phyloP scores from a whole-genome alignment of 2,888 invertebrate genomes.

The Agrotis ipsilon region DNA sequence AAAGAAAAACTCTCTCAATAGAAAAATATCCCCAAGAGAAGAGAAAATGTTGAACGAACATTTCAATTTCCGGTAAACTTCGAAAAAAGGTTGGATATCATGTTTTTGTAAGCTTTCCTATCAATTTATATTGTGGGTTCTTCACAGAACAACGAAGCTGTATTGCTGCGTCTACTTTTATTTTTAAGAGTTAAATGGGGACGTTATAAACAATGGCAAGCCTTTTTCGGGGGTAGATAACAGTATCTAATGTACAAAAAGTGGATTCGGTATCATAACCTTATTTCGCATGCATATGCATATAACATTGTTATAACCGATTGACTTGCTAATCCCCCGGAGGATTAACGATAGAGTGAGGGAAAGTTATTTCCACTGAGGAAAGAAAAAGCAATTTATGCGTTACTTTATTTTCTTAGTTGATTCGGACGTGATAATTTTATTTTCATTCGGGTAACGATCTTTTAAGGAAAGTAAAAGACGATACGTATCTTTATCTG shows the following conservation, averaged over 20 bases:
- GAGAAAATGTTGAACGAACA: conserved; percentile 19
- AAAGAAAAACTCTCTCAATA: conserved; percentile 14
- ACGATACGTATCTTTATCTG: conserved; percentile 8
- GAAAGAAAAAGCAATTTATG: conserved; percentile 45
- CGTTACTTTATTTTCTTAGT: conserved; percentile 30
- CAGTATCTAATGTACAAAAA: conserved; percentile 5
- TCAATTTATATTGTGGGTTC: not conserved
- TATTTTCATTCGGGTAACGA: conserved; percentile 9
- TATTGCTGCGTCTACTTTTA: not conserved
- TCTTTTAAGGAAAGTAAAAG: not conserved
- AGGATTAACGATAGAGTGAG: conserved; percentile 55
- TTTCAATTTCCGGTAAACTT: conserved; percentile 21
- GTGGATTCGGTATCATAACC: not conserved
- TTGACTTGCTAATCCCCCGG: conserved; percentile 32
- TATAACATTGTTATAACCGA: conserved; percentile 34
- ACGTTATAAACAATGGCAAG: not conserved
- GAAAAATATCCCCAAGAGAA: not conserved
- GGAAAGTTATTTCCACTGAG: conserved; percentile 63
- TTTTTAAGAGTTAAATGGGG: not conserved
- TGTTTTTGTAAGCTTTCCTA: not conserved
- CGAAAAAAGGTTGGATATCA: not conserved
- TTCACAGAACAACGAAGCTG: not conserved
- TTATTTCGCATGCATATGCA: conserved; percentile 27
- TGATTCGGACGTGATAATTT: conserved; percentile 11
- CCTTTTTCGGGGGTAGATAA: conserved; percentile 8